Percentiles rank a stretch among this genome's conserved stretches.
These are phyloP conservation scores for Hypolimnas misippus DNA, from an alignment of 2,888 invertebrate species.

Conservation along the genomic window DNA sequence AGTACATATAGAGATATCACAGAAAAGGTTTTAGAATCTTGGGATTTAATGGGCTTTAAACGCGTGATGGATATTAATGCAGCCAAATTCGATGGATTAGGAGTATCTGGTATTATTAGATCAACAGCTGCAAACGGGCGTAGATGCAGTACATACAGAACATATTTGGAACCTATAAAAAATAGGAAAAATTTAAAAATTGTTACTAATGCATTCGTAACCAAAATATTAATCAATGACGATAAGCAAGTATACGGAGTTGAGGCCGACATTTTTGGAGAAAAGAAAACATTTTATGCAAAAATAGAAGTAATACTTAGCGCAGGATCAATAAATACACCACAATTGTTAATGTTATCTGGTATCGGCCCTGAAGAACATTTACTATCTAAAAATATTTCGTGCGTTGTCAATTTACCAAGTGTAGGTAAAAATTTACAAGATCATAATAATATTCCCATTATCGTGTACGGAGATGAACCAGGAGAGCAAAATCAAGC, in stretches of 20 bases:
- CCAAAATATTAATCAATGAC: slow-evolving; percentile 75
- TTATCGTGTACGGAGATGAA: slow-evolving; percentile 60
- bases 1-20: slow-evolving; percentile 61
- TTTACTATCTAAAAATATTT: slow-evolving; percentile 61
- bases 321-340: no score
- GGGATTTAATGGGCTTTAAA: slow-evolving; percentile 70
- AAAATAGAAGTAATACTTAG: slow-evolving; percentile 76
- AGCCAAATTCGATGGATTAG: slow-evolving; percentile 62
- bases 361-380: no score
- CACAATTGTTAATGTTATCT: no score
- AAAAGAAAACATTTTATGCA: slow-evolving; percentile 47
- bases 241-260: slow-evolving; percentile 66
- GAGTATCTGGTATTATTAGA: slow-evolving; percentile 66
- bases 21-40: no score
- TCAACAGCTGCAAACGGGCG: slow-evolving; percentile 74
- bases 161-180: slow-evolving; percentile 66
- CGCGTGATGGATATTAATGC: slow-evolving; percentile 68
- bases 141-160: slow-evolving; percentile 74
- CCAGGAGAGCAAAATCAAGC: slow-evolving; percentile 52
- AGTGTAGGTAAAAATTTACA: no score
- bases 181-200: slow-evolving; percentile 62
- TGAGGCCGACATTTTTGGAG: slow-evolving; percentile 53
- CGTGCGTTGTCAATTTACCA: slow-evolving; percentile 63
- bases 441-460: slow-evolving; percentile 73
- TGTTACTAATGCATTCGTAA: no score